These are phyloP conservation scores for Alexandromys oeconomus DNA, from an alignment of 2,797 vertebrate species.

Conservation along the genomic window DNA sequence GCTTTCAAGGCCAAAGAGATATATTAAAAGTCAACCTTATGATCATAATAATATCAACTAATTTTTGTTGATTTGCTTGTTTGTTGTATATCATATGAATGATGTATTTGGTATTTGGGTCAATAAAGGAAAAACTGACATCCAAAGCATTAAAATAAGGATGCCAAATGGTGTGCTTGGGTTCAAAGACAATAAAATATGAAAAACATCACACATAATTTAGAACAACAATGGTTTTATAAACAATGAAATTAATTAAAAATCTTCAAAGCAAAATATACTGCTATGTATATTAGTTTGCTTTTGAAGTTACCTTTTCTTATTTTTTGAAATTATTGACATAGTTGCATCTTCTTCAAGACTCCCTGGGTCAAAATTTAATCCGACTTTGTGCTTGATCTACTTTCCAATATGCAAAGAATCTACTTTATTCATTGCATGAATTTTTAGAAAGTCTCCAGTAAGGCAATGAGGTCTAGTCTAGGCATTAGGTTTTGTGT, in stretches of 20 bases:
- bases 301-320: slow-evolving; percentile 74
- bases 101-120: slow-evolving; percentile 21
- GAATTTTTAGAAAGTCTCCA: slow-evolving; percentile 31
- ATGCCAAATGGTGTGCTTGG: slow-evolving; percentile 42
- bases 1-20: not conserved
- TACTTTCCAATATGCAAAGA: slow-evolving; percentile 68
- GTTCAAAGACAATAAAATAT: slow-evolving; percentile 68
- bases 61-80: slow-evolving; percentile 43
- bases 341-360: slow-evolving; percentile 66
- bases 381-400: slow-evolving; percentile 56
- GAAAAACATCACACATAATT: slow-evolving; percentile 68
- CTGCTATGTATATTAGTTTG: slow-evolving; percentile 67
- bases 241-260: slow-evolving; percentile 80
- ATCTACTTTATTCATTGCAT: slow-evolving; percentile 56
- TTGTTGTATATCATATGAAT: not conserved
- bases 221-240: slow-evolving; percentile 72
- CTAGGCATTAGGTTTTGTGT: slow-evolving; percentile 19
- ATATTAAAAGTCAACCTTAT: slow-evolving; percentile 3
- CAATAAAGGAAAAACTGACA: slow-evolving; percentile 51
- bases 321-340: slow-evolving; percentile 69
- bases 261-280: slow-evolving; percentile 76
- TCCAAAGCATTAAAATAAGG: slow-evolving; percentile 57
- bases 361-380: slow-evolving; percentile 48
- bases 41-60: slow-evolving; percentile 46
- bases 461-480: not conserved